phyloP scores from a whole-genome alignment of 2,888 invertebrate genomes.

The Plutella xylostella region DNA sequence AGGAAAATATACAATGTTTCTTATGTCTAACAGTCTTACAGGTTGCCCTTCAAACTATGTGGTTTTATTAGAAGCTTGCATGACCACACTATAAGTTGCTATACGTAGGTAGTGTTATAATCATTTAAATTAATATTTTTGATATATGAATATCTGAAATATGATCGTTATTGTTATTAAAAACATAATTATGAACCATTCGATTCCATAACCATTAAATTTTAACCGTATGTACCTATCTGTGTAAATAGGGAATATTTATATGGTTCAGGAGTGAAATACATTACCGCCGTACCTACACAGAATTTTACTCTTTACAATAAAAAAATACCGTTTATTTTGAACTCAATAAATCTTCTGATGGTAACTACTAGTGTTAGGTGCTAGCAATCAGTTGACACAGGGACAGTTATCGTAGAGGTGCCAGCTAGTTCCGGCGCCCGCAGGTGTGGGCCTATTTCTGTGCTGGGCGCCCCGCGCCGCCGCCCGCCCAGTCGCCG shows the following conservation, averaged over 20 bases:
- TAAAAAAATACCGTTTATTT: neutral
- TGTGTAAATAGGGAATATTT: too few relatives aligned
- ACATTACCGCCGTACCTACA: too few relatives aligned
- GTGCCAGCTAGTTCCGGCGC: slow-evolving; percentile 33
- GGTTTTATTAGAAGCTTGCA: too few relatives aligned
- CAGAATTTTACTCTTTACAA: too few relatives aligned
- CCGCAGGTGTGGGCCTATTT: slow-evolving; percentile 65
- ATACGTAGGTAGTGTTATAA: too few relatives aligned
- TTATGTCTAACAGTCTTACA: too few relatives aligned
- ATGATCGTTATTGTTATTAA: neutral
- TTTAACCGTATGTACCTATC: too few relatives aligned
- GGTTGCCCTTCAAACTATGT: too few relatives aligned
- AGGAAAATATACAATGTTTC: too few relatives aligned
- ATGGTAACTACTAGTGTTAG: neutral
- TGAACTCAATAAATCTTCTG: neutral
- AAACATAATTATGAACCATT: neutral
- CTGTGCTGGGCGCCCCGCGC: slow-evolving; percentile 23
- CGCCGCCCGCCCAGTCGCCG: slow-evolving; percentile 31
- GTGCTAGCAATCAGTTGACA: slow-evolving; percentile 31
- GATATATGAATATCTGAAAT: neutral
- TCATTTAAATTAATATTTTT: neutral
- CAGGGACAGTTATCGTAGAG: slow-evolving; percentile 43
- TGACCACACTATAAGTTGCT: too few relatives aligned
- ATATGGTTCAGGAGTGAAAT: too few relatives aligned
- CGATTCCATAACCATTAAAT: too few relatives aligned